Base-by-base conservation (phyloP, 2,797 vertebrate species). In the Bovichtus variegatus region DNA sequence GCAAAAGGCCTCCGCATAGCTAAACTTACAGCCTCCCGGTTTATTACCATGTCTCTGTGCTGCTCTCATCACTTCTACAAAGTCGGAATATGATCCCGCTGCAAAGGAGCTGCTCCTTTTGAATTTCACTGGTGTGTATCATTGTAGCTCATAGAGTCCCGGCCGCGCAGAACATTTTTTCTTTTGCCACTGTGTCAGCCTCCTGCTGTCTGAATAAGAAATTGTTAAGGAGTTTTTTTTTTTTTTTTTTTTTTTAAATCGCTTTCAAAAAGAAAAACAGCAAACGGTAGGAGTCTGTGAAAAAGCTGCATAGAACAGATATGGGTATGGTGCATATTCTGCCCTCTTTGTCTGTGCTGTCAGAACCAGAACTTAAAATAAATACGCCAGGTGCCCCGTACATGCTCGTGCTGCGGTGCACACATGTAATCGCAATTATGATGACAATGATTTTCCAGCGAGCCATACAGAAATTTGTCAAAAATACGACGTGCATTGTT, bases 401-500 rank as follows among this genome's bases (percentile, higher is more conserved):
- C 9, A 43, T 21, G 62, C 66, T 81, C 84, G 55, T 16, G 84
- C 87, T 83, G 87, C 2, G 70, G 59, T 16, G 61, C 77, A 79
- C 85, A 76, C 83, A 71, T 88, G 88, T 80, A 83, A 77, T 71
- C 41, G 67, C 86, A 90, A 92, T 93, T 94, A 92, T 61, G 76
- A 74, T 79, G 86, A 87, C 85, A 85, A 77, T 75, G 66, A 86
- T 83, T 91, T 90, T 85, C 71, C 74, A 34, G 84, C 6, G 16
- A 79, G 83, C 85, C 82, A 16, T 60, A 69, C 60, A 81, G 81
- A 85, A 82, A 89, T 89, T 75, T 86, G 83, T 92, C 90, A 88
- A 65, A 89, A 90, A 86, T 76, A 83, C 89, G 88, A 90, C 71
- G 71, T 67, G 79, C 80, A 89, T 93, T 94, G 89, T 93, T 92